Base-by-base conservation (phyloP, 2,888 invertebrate species). In the Lithophane ornitopus region DNA sequence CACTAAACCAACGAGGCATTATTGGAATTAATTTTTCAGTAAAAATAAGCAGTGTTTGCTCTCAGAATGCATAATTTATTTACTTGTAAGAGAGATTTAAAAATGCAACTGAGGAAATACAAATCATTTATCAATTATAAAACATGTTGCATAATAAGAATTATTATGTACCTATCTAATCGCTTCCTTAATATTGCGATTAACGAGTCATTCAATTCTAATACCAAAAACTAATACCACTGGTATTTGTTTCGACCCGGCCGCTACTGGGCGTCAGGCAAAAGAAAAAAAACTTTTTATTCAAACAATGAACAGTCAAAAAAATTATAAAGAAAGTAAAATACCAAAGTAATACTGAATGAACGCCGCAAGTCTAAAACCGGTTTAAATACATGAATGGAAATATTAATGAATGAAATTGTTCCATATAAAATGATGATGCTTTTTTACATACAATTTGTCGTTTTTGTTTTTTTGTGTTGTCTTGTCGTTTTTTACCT, bases 381-480 rank as follows among this genome's bases (percentile, higher is more conserved):
- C 61, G 34, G 74, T 80, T 80, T 41, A 0, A 46, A 26, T 16
- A 19, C 49, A 61, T 56, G 65, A 80, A 78, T 73, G 44, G 22
- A 41, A 62, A 56, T 34, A 78, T 14, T 16, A 56, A 61, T 70
- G 46, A 77, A 79, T 62, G 19, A n/a, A 65, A 34, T 58, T 34
- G 28, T 22, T 76, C 34, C 12, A 49, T 14, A 6, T 9, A 19
- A 22, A 34, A 26, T 16, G n/a, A 28, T 59, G 28, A 1, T 52
- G 4, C 7, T n/a, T 52, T 71, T 72, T 71, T 49, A 7, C 19
- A 0, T 9, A 26, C 22, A 4, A 14, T 12, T 3, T 12, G 8
- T 28, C 1, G n/a, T n/a, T 22, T 46, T 52, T 71, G 34, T 34
- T 34, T 34, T 34, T 34, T 34, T 34, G 44, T 71, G n/a, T n/a